Conservation (phyloP, 1,140 invertebrate species). For the Stegodyphus dumicola region DNA sequence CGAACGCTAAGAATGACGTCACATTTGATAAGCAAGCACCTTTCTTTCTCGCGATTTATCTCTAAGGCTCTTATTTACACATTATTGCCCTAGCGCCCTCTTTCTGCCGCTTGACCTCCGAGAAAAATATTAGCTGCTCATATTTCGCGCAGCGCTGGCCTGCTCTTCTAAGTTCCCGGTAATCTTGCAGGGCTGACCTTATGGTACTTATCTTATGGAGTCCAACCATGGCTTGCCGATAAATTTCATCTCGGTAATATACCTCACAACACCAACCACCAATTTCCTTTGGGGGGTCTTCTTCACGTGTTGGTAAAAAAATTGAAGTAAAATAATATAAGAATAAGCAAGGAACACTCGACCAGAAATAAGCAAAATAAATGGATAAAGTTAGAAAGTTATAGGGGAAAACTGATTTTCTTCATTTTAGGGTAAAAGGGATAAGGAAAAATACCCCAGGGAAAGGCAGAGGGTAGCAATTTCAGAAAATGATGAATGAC, state of each 20-base stretch:
- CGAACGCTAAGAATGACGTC: too few relatives aligned
- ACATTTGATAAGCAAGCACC: too few relatives aligned
- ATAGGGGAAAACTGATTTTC: slow-evolving; percentile 51
- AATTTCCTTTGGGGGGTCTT: neutral
- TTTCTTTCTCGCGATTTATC: too few relatives aligned
- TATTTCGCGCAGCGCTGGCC: too few relatives aligned
- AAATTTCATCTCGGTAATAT: slow-evolving; percentile 18
- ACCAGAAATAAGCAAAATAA: slow-evolving; percentile 59
- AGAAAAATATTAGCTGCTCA: too few relatives aligned
- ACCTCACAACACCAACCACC: slow-evolving; percentile 15
- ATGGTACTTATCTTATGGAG: too few relatives aligned
- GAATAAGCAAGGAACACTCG: slow-evolving; percentile 20
- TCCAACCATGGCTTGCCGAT: neutral
- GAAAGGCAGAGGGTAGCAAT: slow-evolving; percentile 43
- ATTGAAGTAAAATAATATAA: neutral
- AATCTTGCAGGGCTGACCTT: too few relatives aligned
- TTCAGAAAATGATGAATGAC: slow-evolving; percentile 55
- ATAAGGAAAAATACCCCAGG: slow-evolving; percentile 44
- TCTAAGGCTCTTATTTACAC: too few relatives aligned
- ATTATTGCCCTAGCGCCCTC: too few relatives aligned
- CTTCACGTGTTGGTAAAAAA: neutral
- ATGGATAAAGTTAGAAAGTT: slow-evolving; percentile 56
- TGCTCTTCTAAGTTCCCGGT: too few relatives aligned
- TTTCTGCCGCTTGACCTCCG: too few relatives aligned
- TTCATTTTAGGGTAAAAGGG: slow-evolving; percentile 37